phyloP scores from a whole-genome alignment of 2,113 vertebrate genomes.

The Ciconia maguari region DNA sequence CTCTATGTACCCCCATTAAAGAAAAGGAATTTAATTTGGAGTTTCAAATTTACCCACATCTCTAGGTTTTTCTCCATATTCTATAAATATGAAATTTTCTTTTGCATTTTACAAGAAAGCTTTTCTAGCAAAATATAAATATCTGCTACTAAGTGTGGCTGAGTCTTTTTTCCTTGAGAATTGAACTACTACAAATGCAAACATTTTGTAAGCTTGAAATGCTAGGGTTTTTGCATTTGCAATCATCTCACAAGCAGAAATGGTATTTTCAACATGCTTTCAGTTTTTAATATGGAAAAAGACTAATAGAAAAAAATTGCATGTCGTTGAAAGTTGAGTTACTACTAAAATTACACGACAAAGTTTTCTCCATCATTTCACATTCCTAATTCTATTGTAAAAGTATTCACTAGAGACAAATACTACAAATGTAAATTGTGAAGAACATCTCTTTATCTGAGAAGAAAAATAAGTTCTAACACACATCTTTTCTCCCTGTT shows the following conservation, averaged over 20 bases:
- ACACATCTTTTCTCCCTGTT: neutral
- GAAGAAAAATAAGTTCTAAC: neutral
- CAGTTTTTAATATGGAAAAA: slow-evolving; percentile 6
- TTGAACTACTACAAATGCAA: neutral
- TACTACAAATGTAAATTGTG: neutral
- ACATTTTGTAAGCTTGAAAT: neutral
- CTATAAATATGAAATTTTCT: neutral
- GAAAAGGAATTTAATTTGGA: neutral
- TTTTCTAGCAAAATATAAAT: neutral
- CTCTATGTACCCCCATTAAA: neutral
- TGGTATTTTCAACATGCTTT: neutral
- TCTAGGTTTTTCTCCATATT: neutral
- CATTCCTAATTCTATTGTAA: neutral
- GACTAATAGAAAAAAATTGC: neutral
- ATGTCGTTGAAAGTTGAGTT: neutral
- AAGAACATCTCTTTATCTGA: neutral
- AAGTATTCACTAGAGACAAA: neutral
- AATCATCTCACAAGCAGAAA: neutral
- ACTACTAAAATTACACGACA: neutral
- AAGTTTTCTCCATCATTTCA: neutral
- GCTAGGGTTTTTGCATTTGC: neutral
- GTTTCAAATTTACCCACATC: neutral
- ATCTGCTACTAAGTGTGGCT: neutral
- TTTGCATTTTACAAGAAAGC: neutral
- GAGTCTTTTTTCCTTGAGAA: neutral